Base-by-base conservation (phyloP, 1,140 invertebrate genomes). In the Ridgeia piscesae region DNA sequence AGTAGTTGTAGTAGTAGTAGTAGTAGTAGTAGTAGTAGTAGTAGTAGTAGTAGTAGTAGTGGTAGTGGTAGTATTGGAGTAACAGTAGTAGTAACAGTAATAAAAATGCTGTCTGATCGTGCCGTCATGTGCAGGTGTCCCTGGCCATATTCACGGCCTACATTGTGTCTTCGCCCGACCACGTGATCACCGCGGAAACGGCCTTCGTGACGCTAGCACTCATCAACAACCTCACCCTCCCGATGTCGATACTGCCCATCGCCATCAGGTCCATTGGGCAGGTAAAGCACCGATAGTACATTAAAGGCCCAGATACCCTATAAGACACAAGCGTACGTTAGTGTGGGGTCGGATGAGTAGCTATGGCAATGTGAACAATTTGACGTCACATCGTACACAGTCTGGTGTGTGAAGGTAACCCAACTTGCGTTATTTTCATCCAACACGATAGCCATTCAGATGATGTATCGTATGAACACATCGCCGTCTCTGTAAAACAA, bases 181-280 rank as follows among this genome's bases (percentile, higher is more conserved):
- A 96, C 92, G 93, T 96, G 33, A 93, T 96, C 89, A 96, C 97
- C 95, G 96, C 97, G 17, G 95, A 97, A 93, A 97, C 96, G 94
- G 97, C 97, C 94, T 99, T 99, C 97, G 99, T 99, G 93, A 98
- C 99, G 93, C 97, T 99, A 94, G 98, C 99, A 95, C 97, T 99
- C 94, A 99, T 99, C 97, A 99, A 99, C 96, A 98, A 99, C 94
- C 97, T 99, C 94, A 97, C 98, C 95, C 99, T 99, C 96, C 98
- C 99, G 94, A 96, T 97, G 92, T 95, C 95, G 35, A 96, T 97
- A 93, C 94, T 97, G 89, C 97, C 97, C 6, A 96, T 96, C 94
- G 94, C 97, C 34, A 96, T 97, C 93, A 95, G 95, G 14, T 95
- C 94, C 88, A 92, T 94, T 42, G 93, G 93, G 17, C 93, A 93